A percentile compares a stretch with the other conserved stretches of the same genome.
Conservation (phyloP, 2,797 vertebrate genomes). For the Natrix natrix region DNA sequence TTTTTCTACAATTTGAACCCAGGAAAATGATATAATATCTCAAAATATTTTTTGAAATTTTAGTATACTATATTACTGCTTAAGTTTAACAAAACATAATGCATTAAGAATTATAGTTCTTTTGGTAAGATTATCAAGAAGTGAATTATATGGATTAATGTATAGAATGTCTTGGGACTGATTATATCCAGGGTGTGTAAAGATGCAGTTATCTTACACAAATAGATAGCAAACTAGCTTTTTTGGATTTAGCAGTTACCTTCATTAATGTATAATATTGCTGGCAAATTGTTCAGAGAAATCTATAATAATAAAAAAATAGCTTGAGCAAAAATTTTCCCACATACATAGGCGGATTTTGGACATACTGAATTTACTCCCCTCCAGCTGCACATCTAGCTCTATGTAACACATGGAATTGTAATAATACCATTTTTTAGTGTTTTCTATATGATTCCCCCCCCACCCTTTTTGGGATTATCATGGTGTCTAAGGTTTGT, state of each 20-base stretch:
- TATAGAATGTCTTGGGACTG: not conserved
- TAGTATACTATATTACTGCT: not conserved
- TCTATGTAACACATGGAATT: constrained; percentile 27
- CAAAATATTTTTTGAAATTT: not conserved
- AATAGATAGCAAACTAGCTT: not conserved
- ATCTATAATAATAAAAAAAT: constrained; percentile 26
- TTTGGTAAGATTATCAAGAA: constrained; percentile 7
- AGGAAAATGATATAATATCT: not conserved
- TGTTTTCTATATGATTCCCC: constrained; percentile 44
- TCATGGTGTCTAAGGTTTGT: constrained; percentile 67
- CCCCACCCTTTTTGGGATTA: constrained; percentile 39
- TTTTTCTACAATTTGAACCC: not conserved
- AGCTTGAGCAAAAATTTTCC: constrained; percentile 36
- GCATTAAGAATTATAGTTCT: not conserved
- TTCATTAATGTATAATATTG: not conserved
- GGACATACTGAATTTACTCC: constrained; percentile 42
- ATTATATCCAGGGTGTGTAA: not conserved
- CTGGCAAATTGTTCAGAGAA: constrained; percentile 34
- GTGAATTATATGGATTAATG: not conserved
- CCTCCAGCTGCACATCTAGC: constrained; percentile 42
- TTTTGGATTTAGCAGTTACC: not conserved
- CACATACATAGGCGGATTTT: constrained; percentile 34
- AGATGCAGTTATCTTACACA: constrained; percentile 27
- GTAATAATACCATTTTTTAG: constrained; percentile 40
- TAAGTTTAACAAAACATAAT: not conserved